Base-by-base conservation (phyloP, 2,113 vertebrate genomes). In the Aramus guarauna region DNA sequence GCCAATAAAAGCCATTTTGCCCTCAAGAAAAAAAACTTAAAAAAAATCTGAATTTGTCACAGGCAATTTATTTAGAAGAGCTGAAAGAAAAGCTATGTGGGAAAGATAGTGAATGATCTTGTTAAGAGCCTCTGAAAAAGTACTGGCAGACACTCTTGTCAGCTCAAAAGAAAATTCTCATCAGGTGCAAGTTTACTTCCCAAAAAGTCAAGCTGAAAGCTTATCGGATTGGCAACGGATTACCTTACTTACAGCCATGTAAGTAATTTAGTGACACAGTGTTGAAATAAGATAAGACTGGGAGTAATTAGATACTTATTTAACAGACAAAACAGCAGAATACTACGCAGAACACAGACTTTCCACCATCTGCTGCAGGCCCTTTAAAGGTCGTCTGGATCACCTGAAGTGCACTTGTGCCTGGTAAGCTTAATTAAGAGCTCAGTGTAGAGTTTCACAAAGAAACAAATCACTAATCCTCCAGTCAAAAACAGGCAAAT, bases 231-330 rank as follows among this genome's bases (percentile, higher is more conserved):
- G 96, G 95, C 89, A 95, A 94, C 17, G 34, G 91, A 97, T 97
- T 97, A 96, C 85, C 94, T 96, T 80, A 96, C 91, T 97, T 94
- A 92, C 59, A 96, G 90, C 68, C 76, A 32, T 97, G 95, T 97
- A 96, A 97, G 94, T 96, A 83, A 96, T 97, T 97, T 94, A 97
- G 89, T 97, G 96, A 95, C 96, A 95, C 89, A 10, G 91, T 97
- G 96, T 48, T 97, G 96, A 97, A 97, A 94, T 96, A 97, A 96
- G 96, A 97, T 96, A 97, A 97, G 95, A 66, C 96, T 96, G 96
- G 94, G 92, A 97, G 95, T 97, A 97, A 97, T 97, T 97, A 97
- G 88, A 94, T 96, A 96, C 93, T 97, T 97, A 96, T 97, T 97
- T 96, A 97, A 95, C 94, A 97, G 94, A 97, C 95, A 97, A 96